These are phyloP conservation scores for Crax fasciolata DNA, from an alignment of 2,797 vertebrate species.

Conservation along the genomic window DNA sequence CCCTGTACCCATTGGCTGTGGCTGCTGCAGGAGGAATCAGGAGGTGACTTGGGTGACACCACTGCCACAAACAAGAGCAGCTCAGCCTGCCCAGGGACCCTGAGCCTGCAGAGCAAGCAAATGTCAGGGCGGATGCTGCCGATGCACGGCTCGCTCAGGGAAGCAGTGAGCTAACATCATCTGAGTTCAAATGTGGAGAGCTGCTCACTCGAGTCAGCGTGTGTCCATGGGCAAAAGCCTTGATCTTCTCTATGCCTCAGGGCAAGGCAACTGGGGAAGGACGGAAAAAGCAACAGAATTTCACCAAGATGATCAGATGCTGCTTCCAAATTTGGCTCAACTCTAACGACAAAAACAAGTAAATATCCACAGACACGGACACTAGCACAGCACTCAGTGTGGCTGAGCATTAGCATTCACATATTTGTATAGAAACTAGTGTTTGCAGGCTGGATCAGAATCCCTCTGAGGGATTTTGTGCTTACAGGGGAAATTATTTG, in stretches of 20 bases:
- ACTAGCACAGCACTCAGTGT: rapidly evolving
- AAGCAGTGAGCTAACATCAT: neutral
- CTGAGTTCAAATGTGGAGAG: neutral
- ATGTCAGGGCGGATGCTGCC: neutral
- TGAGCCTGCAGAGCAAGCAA: rapidly evolving
- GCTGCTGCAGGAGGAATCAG: neutral
- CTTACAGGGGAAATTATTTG: neutral
- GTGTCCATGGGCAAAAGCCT: constrained; percentile 23
- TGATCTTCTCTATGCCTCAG: constrained; percentile 47
- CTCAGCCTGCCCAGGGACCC: neutral
- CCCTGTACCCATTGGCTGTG: neutral
- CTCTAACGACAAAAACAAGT: neutral
- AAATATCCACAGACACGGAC: neutral
- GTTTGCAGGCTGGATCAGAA: neutral
- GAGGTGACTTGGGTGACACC: constrained; percentile 43
- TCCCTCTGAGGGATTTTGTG: rapidly evolving
- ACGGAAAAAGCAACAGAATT: constrained; percentile 6
- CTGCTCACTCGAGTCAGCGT: neutral
- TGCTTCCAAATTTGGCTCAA: neutral
- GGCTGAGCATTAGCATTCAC: neutral
- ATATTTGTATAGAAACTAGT: rapidly evolving
- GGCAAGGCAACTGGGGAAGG: constrained; percentile 34
- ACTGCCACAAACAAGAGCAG: neutral
- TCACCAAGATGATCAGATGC: neutral
- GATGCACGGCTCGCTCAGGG: neutral